phyloP scores from a whole-genome alignment of 2,797 vertebrate species.

The Pantherophis vulpinus region DNA sequence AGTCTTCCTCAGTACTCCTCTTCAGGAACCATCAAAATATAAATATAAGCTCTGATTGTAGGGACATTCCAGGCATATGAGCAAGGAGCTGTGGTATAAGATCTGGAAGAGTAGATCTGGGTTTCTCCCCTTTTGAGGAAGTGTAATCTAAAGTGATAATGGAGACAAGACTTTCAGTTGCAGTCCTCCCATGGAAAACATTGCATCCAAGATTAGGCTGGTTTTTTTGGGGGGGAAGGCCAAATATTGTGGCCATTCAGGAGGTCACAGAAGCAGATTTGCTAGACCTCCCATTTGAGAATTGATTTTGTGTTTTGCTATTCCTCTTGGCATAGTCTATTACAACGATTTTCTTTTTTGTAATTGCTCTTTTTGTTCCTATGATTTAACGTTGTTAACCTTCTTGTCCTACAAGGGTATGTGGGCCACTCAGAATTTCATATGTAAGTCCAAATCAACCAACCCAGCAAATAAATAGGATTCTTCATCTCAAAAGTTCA shows the following conservation, averaged over 20 bases:
- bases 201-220: background rate
- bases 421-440: background rate
- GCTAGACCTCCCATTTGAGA: background rate
- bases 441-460: background rate
- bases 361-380: background rate
- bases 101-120: background rate
- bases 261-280: background rate
- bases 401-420: background rate
- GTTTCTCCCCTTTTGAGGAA: background rate
- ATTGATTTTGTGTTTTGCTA: background rate
- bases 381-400: background rate
- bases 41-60: background rate
- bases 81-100: background rate
- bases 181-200: background rate
- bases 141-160: background rate
- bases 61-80: background rate
- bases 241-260: background rate
- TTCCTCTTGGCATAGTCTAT: background rate
- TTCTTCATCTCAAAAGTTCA: background rate
- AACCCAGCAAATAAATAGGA: background rate
- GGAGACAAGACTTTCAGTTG: background rate
- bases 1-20: background rate
- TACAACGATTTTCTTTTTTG: background rate
- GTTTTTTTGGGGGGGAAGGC: background rate
- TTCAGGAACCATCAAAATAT: background rate